Conservation (phyloP, 2,797 vertebrate species). For the Clarias fuscus region DNA sequence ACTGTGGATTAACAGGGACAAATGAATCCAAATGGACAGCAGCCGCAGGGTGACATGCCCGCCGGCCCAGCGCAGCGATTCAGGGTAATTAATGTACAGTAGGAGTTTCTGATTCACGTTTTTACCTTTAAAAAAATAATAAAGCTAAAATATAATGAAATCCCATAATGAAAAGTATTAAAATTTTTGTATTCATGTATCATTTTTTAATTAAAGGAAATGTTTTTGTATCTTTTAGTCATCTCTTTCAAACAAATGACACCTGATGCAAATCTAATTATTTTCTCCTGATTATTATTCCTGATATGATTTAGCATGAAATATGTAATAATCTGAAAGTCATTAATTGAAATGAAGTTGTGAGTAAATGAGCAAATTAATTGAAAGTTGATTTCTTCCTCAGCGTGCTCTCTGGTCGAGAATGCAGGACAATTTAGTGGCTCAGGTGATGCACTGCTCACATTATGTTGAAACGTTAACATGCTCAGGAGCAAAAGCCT, state of each 20-base stretch:
- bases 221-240: neutral
- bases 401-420: conserved; percentile 41
- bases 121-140: neutral
- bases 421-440: neutral
- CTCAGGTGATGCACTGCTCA: conserved; percentile 23
- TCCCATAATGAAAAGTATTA: neutral
- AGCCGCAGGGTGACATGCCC: conserved; percentile 26
- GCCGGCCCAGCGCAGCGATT: conserved; percentile 35
- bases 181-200: neutral
- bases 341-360: neutral
- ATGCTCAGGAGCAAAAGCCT: too few relatives aligned
- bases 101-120: too few relatives aligned
- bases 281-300: neutral
- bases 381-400: neutral
- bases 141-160: neutral
- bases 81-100: conserved; percentile 35
- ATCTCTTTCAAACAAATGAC: neutral
- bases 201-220: neutral
- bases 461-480: neutral
- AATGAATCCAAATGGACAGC: conserved; percentile 38
- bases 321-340: neutral
- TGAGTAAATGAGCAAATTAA: neutral
- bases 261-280: neutral
- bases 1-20: conserved; percentile 17
- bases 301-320: neutral